Evolutionary conservation across 2,888 invertebrate species (phyloP).

Genomic region (Apotomis capreana): DNA sequence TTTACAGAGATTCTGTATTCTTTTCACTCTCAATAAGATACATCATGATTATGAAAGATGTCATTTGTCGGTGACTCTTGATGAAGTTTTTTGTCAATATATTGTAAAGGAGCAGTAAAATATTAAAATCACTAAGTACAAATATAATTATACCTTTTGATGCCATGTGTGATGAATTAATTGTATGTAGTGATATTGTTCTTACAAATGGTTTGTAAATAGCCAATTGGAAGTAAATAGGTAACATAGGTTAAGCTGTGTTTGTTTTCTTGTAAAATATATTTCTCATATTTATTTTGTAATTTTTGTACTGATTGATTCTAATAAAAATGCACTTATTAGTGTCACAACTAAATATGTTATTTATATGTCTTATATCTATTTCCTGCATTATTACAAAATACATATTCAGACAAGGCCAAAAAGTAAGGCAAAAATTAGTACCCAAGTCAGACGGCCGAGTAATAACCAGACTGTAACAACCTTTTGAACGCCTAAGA

Average conservation of each 20-base stretch:
- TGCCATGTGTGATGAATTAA: slow-evolving; percentile 65
- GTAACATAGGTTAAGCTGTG: slow-evolving; percentile 43
- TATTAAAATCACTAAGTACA: slow-evolving; percentile 59
- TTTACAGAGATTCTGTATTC: too few species aligned
- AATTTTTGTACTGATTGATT: slow-evolving; percentile 73
- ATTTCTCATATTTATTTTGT: slow-evolving; percentile 68
- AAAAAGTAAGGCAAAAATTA: too few species aligned
- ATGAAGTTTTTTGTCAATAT: background rate
- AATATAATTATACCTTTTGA: slow-evolving; percentile 58
- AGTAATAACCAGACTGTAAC: too few species aligned
- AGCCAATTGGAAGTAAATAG: slow-evolving; percentile 28
- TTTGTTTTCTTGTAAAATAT: slow-evolving; percentile 58
- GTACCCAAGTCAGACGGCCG: too few species aligned
- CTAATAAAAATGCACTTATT: slow-evolving; percentile 76
- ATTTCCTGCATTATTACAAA: too few species aligned
- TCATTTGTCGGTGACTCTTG: background rate
- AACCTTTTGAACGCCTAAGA: too few species aligned
- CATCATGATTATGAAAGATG: too few species aligned
- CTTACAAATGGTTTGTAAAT: slow-evolving; percentile 24
- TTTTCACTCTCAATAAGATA: too few species aligned
- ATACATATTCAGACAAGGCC: too few species aligned
- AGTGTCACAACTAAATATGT: slow-evolving; percentile 66
- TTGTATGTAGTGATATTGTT: slow-evolving; percentile 13
- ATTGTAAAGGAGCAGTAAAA: slow-evolving; percentile 46
- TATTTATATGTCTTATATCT: slow-evolving; percentile 40